These are phyloP conservation scores for Pandemis corylana DNA, from an alignment of 2,888 invertebrate genomes.

Conservation along the genomic window DNA sequence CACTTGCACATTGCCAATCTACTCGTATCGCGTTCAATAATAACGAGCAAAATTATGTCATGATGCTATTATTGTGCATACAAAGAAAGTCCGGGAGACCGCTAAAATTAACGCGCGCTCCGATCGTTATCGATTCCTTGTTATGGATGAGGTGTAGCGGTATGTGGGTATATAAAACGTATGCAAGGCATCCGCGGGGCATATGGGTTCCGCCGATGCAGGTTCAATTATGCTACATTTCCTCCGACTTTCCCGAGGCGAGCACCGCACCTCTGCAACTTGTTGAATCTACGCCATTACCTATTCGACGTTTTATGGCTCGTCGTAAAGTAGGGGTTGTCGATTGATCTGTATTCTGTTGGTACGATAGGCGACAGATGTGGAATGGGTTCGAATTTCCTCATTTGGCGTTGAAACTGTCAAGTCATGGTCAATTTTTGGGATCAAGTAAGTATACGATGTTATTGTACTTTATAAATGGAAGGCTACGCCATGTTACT, in stretches of 20 bases:
- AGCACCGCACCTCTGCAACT: conserved; percentile 6
- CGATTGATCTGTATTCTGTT: conserved; percentile 3
- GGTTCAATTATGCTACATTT: conserved; percentile 34
- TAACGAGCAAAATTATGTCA: conserved; percentile 20
- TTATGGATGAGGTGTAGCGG: conserved; percentile 37
- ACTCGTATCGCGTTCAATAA: conserved; percentile 19
- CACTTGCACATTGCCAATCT: conserved; percentile 7
- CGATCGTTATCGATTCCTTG: conserved; percentile 69
- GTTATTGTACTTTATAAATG: not conserved
- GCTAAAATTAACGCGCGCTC: conserved; percentile 56
- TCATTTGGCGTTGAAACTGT: not conserved
- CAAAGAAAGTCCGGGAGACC: conserved; percentile 48
- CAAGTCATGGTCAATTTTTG: conserved; percentile 1
- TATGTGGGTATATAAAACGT: conserved; percentile 24
- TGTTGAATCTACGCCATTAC: conserved; percentile 15
- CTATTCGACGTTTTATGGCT: conserved; percentile 4
- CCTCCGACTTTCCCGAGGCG: conserved; percentile 19
- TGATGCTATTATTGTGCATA: conserved; percentile 42
- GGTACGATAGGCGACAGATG: not conserved
- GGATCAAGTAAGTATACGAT: conserved; percentile 2
- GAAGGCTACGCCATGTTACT: too few relatives aligned
- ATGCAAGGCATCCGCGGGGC: conserved; percentile 31
- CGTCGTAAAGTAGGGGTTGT: conserved; percentile 4
- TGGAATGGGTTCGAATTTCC: conserved; percentile 4
- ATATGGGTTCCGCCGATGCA: conserved; percentile 33